Evolutionary conservation across 1,140 invertebrate species (phyloP).

Genomic region (Tetragnatha versicolor): DNA sequence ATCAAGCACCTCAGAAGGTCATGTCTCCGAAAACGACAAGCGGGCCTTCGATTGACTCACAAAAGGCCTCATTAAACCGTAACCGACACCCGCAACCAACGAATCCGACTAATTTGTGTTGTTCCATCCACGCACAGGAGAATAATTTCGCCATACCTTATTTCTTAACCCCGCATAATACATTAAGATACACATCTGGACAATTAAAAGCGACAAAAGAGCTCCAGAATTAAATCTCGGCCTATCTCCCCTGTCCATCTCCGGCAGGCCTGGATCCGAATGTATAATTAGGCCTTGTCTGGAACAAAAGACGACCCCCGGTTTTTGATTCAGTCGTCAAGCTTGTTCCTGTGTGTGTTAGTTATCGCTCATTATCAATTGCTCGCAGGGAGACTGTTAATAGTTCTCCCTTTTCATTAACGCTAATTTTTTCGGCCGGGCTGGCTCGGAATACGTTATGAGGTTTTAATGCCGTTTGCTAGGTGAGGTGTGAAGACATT

Average conservation of each 20-base stretch:
- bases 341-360: constrained; percentile 21
- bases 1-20: too few species aligned
- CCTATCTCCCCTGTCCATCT: constrained; percentile 43
- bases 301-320: constrained; percentile 15
- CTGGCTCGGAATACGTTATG: too few species aligned
- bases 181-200: constrained; percentile 36
- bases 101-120: too few species aligned
- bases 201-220: constrained; percentile 44
- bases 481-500: too few species aligned
- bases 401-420: constrained; percentile 34
- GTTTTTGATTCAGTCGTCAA: constrained; percentile 47
- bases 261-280: background rate
- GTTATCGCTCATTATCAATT: constrained; percentile 38
- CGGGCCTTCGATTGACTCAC: too few species aligned
- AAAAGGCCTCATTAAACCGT: too few species aligned
- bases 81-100: too few species aligned
- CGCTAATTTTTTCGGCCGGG: background rate
- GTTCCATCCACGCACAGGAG: too few species aligned
- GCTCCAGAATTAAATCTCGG: constrained; percentile 25
- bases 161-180: constrained; percentile 26
- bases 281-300: constrained; percentile 37
- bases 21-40: too few species aligned
- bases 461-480: too few species aligned
- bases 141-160: background rate
- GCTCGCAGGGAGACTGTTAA: constrained; percentile 33